phyloP scores from a whole-genome alignment of 2,797 vertebrate genomes.

The Dendrocincla tyrannina region DNA sequence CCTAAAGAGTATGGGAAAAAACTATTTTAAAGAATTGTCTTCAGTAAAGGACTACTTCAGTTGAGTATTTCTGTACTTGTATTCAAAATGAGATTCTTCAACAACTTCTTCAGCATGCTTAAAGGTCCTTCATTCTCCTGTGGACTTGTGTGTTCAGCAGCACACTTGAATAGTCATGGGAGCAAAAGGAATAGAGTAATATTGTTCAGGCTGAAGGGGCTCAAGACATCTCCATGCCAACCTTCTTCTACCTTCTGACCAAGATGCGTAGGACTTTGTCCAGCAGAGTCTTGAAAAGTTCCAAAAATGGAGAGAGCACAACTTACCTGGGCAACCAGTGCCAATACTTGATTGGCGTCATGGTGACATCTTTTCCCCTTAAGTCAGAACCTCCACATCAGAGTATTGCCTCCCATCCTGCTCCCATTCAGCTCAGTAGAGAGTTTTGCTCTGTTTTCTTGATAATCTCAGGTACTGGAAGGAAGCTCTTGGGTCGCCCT shows the following conservation, averaged over 20 bases:
- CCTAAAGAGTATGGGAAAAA: background rate
- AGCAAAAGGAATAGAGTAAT: background rate
- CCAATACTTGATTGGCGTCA: background rate
- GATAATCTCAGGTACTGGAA: background rate
- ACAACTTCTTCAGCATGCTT: background rate
- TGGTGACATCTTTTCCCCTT: background rate
- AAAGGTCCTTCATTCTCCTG: background rate
- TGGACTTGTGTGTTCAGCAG: background rate
- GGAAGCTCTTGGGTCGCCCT: background rate
- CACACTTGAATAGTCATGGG: background rate
- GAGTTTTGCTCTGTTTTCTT: background rate
- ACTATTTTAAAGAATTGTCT: background rate
- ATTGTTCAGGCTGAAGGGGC: background rate
- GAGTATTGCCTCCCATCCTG: background rate
- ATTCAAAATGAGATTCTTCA: background rate
- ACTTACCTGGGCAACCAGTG: background rate
- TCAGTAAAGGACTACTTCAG: background rate
- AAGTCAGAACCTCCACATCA: background rate
- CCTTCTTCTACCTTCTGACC: background rate
- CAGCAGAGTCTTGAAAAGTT: background rate
- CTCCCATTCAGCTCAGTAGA: background rate
- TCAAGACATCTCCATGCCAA: background rate
- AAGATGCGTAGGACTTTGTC: background rate
- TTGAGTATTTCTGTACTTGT: background rate
- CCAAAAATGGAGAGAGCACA: background rate